These are phyloP conservation scores for Gortyna flavago DNA, from an alignment of 2,888 invertebrate species.

Conservation along the genomic window DNA sequence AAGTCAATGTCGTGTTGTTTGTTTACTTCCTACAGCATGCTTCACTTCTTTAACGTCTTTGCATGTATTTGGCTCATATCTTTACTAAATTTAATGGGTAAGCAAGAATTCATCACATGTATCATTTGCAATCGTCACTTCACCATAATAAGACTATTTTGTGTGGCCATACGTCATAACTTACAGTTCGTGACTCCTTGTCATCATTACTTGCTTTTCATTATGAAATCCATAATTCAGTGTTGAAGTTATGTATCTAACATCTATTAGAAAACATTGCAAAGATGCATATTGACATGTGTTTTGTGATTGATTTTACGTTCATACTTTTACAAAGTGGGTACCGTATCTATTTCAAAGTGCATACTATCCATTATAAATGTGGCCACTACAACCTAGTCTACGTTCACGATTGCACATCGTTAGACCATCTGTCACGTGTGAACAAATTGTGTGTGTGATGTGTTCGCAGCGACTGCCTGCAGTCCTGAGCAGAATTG, in stretches of 20 bases:
- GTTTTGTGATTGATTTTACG: constrained; percentile 38
- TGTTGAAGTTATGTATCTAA: constrained; percentile 46
- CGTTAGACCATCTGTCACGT: constrained; percentile 87
- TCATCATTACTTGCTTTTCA: constrained; percentile 65
- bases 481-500: constrained; percentile 98
- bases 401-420: constrained; percentile 86
- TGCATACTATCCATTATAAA: constrained; percentile 50
- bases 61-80: constrained; percentile 75
- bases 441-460: constrained; percentile 91
- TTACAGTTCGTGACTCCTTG: constrained; percentile 38
- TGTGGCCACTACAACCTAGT: constrained; percentile 88
- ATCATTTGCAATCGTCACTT: constrained; percentile 73
- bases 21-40: constrained; percentile 78
- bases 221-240: constrained; percentile 60
- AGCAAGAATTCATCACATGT: constrained; percentile 75
- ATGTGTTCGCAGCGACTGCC: constrained; percentile 97
- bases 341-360: constrained; percentile 54
- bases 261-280: constrained; percentile 85
- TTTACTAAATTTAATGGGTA: constrained; percentile 69
- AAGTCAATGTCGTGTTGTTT: constrained; percentile 76
- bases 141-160: constrained; percentile 84
- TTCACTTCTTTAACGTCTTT: constrained; percentile 72
- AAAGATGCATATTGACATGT: constrained; percentile 76
- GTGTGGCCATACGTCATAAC: constrained; percentile 82
- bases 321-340: constrained; percentile 35